These are phyloP conservation scores for Liodrosophila aerea DNA, from an alignment of 2,888 invertebrate genomes.

Conservation along the genomic window DNA sequence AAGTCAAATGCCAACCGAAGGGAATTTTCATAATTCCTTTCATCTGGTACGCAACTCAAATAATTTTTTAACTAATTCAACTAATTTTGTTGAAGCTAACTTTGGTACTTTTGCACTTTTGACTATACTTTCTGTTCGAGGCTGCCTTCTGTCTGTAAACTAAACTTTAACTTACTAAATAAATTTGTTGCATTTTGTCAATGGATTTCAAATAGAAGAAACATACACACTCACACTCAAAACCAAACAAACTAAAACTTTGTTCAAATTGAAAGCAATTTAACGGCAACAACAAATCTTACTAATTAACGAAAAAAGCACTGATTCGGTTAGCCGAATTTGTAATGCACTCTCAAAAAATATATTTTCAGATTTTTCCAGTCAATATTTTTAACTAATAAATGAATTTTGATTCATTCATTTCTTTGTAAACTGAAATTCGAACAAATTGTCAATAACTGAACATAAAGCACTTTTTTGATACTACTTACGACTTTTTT, in stretches of 20 bases:
- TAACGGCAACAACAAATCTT: constrained; percentile 55
- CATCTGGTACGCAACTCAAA: constrained; percentile 41
- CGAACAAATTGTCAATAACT: constrained; percentile 59
- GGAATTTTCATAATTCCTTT: constrained; percentile 20
- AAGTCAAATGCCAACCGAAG: constrained; percentile 14
- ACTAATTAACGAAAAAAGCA: constrained; percentile 17
- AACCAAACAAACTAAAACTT: constrained; percentile 58
- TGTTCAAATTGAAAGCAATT: constrained; percentile 78
- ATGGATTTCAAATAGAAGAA: constrained; percentile 48
- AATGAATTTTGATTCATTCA: constrained; percentile 12
- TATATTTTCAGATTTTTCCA: constrained; percentile 47
- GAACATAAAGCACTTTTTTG: constrained; percentile 68
- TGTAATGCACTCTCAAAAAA: constrained; percentile 4
- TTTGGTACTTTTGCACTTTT: constrained; percentile 54
- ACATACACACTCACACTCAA: no score
- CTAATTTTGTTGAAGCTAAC: constrained; percentile 24
- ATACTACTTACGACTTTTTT: constrained; percentile 79
- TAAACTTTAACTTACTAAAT: constrained; percentile 33
- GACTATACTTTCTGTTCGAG: constrained; percentile 30
- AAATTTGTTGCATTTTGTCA: constrained; percentile 73
- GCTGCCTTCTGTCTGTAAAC: constrained; percentile 39
- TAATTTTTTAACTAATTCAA: constrained; percentile 22
- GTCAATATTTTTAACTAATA: constrained; percentile 41
- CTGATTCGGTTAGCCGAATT: constrained; percentile 17
- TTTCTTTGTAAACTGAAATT: constrained; percentile 32